Evolutionary conservation across 2,797 vertebrate species (phyloP), one percentile per base, ranked within the genome.

Genomic region (Eospalax fontanierii): DNA sequence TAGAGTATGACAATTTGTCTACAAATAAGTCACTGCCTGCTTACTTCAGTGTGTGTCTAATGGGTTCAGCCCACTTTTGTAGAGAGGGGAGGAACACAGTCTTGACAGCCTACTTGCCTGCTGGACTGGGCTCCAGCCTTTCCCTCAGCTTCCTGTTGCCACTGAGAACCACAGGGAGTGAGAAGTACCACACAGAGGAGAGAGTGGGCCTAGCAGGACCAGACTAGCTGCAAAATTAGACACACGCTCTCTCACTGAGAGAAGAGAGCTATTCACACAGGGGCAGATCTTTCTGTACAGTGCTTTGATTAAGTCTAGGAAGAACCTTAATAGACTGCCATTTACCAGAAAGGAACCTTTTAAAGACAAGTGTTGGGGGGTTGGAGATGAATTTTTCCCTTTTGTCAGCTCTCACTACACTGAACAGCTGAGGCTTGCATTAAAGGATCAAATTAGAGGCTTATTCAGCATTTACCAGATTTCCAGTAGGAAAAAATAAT

Each of bases 11-110:
- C 97, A 98, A 97, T 98, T 98, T 98, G 98, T 98, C 98, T 98
- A 98, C 97, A 98, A 98, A 98, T 98, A 98, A 98, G 97, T 98
- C 98, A 98, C 95, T 98, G 87, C 97, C 97, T 98, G 97, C 98
- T 98, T 98, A 97, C 95, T 96, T 98, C 96, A 94, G 90, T 10
- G 6, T 97, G 94, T 97, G 96, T 97, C 98, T 97, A 96, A 97
- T 98, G 97, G 97, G 98, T 98, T 96, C 98, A 97, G 96, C 79
- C 97, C 92, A 97, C 96, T 95, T 94, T 98, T 96, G 80, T 91
- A 90, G 90, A 96, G 93, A 97, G 97, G 95, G n/a, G 96, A 97
- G 96, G 86, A 95, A 98, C 95, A 97, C 96, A 97, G 91, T 96
- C 12, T 0, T 65, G 95, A 95, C 92, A 93, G 97, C 96, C 89